Evolutionary conservation across 2,113 vertebrate species (phyloP).

Genomic region (Bufo bufo): DNA sequence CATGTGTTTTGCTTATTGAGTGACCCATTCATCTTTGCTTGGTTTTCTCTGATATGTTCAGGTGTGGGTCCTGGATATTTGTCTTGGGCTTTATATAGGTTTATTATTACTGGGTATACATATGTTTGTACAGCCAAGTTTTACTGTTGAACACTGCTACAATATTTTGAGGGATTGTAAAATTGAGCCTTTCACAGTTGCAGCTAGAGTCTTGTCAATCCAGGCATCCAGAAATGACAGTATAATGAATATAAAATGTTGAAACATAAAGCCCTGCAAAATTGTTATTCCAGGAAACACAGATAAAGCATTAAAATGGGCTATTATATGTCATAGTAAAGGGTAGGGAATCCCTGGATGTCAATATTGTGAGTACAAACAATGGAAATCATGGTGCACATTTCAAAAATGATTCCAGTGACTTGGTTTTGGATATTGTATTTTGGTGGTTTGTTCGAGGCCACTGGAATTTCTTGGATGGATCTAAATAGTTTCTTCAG

Average conservation of each 20-base stretch:
- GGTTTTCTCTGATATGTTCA: no score
- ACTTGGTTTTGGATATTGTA: background rate
- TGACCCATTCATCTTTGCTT: no score
- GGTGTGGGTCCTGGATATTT: no score
- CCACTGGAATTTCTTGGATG: background rate
- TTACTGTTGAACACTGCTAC: background rate
- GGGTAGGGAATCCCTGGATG: background rate
- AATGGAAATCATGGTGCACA: background rate
- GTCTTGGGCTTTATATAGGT: no score
- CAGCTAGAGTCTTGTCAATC: background rate
- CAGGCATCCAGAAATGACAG: background rate
- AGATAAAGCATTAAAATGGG: background rate
- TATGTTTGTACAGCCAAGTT: background rate
- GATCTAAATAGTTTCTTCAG: background rate
- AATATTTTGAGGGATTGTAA: background rate
- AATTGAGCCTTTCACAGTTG: background rate
- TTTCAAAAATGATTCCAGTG: background rate
- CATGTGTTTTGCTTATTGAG: no score
- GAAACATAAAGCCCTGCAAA: constrained; percentile 12
- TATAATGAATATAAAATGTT: constrained; percentile 23
- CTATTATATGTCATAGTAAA: background rate
- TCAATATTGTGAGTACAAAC: background rate
- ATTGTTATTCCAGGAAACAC: background rate
- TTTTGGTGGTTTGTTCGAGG: background rate
- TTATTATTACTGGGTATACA: background rate